These are phyloP conservation scores for Hemibagrus wyckioides DNA, from an alignment of 2,113 vertebrate species.

Conservation along the genomic window DNA sequence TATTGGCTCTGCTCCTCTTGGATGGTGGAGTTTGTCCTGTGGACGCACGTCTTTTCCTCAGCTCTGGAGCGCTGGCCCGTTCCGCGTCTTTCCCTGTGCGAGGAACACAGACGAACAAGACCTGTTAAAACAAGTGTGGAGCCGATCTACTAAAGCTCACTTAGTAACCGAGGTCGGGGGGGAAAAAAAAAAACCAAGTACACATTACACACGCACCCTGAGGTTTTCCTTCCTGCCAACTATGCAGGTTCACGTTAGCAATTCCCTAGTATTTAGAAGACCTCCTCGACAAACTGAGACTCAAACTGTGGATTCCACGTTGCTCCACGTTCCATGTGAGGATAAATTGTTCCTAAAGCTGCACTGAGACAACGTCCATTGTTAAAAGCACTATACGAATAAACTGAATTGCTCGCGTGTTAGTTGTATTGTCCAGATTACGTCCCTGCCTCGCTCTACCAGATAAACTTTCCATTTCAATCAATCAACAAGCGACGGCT, in stretches of 20 bases:
- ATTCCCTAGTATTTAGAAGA: neutral
- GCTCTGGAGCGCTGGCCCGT: conserved; percentile 65
- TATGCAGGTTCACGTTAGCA: neutral
- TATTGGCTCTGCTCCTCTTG: conserved; percentile 80
- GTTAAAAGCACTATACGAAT: too few species aligned
- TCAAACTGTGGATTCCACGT: neutral
- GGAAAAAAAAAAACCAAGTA: neutral
- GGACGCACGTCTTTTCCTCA: conserved; percentile 80
- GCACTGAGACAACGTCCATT: too few species aligned
- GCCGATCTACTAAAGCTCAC: neutral
- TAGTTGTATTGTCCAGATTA: neutral
- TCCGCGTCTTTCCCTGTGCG: conserved; percentile 45
- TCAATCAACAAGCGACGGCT: neutral
- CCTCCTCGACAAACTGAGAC: neutral
- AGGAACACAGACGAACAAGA: neutral
- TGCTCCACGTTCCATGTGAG: too few species aligned
- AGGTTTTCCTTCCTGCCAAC: neutral
- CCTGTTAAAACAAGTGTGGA: neutral
- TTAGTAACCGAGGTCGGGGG: neutral
- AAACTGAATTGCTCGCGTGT: neutral
- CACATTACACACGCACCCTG: neutral
- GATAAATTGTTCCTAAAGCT: too few species aligned
- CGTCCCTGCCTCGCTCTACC: neutral
- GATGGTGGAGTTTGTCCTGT: conserved; percentile 75
- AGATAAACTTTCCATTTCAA: neutral